Conservation (phyloP, 1,140 invertebrate genomes). For the Archegozetes longisetosus region DNA sequence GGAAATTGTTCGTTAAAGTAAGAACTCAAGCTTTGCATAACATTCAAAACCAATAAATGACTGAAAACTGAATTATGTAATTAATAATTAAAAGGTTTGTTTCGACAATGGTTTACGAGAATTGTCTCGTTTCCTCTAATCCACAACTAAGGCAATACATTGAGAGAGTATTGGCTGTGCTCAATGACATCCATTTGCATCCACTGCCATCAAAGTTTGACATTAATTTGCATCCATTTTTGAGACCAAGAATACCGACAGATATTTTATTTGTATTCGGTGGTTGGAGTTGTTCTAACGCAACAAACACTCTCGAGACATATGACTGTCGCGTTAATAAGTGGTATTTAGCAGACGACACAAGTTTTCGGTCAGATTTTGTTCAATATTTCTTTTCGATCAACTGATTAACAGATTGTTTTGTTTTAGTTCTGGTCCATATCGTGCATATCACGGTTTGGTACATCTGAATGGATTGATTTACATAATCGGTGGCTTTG, state of each 20-base stretch:
- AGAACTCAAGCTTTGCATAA: no score
- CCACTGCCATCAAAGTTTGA: conserved; percentile 1
- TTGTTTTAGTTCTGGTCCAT: background rate
- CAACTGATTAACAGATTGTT: background rate
- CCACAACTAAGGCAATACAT: background rate
- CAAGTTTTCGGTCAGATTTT: conserved; percentile 36
- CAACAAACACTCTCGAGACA: conserved; percentile 57
- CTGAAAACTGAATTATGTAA: no score
- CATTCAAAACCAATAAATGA: no score
- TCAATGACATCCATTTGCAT: background rate
- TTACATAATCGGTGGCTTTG: conserved; percentile 59
- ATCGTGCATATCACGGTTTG: conserved; percentile 53
- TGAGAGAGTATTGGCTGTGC: background rate
- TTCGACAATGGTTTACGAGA: background rate
- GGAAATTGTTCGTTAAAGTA: background rate
- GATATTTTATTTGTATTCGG: conserved; percentile 53
- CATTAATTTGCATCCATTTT: conserved; percentile 30
- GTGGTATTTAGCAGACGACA: conserved; percentile 41
- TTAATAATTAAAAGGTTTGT: background rate
- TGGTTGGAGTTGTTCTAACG: conserved; percentile 60
- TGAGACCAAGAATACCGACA: conserved; percentile 45
- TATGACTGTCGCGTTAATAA: conserved; percentile 42
- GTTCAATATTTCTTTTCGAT: background rate
- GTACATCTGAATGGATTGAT: conserved; percentile 46
- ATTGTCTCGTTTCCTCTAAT: background rate